Evolutionary conservation across 1,140 invertebrate species (phyloP), one percentile per base, ranked within the genome.

Genomic region (Sesamia nonagrioides): DNA sequence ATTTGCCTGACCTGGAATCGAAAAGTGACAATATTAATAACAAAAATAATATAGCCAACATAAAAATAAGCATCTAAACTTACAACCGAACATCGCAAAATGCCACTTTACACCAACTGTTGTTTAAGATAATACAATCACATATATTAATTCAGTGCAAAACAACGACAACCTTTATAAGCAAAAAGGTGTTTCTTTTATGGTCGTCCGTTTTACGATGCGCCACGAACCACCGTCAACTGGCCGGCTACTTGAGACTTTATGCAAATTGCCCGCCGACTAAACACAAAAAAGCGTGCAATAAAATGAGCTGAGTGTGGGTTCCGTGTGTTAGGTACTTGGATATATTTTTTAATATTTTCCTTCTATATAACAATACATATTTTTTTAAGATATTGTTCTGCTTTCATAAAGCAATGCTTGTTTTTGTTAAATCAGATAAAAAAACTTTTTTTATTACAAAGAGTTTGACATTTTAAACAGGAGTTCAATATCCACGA

Each of bases 111-210:
- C 42, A 68, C 68, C 9, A 58, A 56, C 71, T 60, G 66, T 61
- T 66, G 58, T 82, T 75, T 45, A 15, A 77, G 74, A 77, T 77
- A 77, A 77, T 77, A 77, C 78, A 80, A 75, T 79, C 77, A 80
- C 80, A 77, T 77, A 77, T 77, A 54, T 77, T 77, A 77, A 66
- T 78, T 69, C 61, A 60, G 45, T 71, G 50, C 78, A 77, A 84
- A 81, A 79, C 72, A 79, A 74, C 82, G 61, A 80, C 76, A 60
- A 72, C 56, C 37, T 83, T 86, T 85, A 84, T 82, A 84, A 86
- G 81, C 78, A 82, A 87, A 90, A 91, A 88, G 84, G 87, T 88
- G 88, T 87, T 88, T 84, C 81, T 88, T 91, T 91, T 90, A 89
- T 82, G 88, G 89, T 50, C 83, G 69, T 66, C 77, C 82, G 84